Conservation (phyloP, 2,113 vertebrate genomes). For the Smithornis capensis region DNA sequence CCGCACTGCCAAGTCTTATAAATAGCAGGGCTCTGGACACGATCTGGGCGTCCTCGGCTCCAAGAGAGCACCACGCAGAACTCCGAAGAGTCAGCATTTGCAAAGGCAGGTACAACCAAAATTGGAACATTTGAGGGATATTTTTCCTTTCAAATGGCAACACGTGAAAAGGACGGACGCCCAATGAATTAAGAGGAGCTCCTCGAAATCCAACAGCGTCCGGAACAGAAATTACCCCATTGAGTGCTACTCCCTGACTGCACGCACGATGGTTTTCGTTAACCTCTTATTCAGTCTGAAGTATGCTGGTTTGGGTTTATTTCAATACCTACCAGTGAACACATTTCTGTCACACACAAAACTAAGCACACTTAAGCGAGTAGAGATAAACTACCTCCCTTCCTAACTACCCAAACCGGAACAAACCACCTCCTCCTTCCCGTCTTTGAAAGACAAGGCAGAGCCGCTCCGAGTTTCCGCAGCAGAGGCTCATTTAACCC, state of each 20-base stretch:
- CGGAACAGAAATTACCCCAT: background rate
- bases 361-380: background rate
- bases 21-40: conserved; percentile 6
- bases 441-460: background rate
- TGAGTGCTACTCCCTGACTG: background rate
- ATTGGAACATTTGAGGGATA: background rate
- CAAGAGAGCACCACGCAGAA: background rate
- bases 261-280: background rate
- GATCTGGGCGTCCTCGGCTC: background rate
- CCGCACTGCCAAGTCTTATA: background rate
- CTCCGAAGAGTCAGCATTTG: background rate
- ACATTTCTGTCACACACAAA: background rate
- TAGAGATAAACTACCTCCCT: background rate
- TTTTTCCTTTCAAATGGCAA: background rate
- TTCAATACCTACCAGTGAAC: background rate
- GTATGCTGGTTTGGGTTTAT: background rate
- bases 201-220: background rate
- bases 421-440: background rate
- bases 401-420: background rate
- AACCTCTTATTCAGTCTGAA: background rate
- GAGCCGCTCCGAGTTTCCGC: background rate
- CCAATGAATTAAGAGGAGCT: background rate
- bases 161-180: background rate
- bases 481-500: background rate
- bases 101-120: background rate